These are phyloP conservation scores for Silurus lanzhouensis DNA, from an alignment of 2,797 vertebrate species.

Conservation along the genomic window DNA sequence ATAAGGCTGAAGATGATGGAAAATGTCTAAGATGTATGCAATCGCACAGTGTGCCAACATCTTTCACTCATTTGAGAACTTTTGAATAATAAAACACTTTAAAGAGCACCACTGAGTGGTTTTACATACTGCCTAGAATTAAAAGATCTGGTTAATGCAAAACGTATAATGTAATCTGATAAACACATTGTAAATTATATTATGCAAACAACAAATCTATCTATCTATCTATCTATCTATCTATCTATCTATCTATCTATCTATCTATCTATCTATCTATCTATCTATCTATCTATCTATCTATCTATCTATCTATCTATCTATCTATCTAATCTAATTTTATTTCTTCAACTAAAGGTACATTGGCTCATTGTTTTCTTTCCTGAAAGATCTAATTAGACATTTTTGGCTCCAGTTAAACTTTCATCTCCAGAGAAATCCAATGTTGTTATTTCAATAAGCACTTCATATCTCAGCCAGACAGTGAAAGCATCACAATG, in stretches of 20 bases:
- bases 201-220: neutral
- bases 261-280: no score
- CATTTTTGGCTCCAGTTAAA: conserved; percentile 32
- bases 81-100: neutral
- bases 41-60: neutral
- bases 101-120: neutral
- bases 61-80: neutral
- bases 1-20: neutral
- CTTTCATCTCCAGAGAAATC: conserved; percentile 37
- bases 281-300: neutral
- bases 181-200: neutral
- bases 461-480: conserved; percentile 32
- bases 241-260: no score
- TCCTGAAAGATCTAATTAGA: conserved; percentile 40
- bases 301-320: no score
- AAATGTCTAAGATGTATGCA: neutral
- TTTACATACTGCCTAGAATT: neutral
- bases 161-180: neutral
- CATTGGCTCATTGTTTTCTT: conserved; percentile 16
- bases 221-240: neutral
- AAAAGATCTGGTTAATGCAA: neutral
- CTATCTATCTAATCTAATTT: neutral
- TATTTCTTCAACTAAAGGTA: neutral
- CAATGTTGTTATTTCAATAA: conserved; percentile 31
- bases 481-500: conserved; percentile 6